phyloP scores from a whole-genome alignment of 2,888 invertebrate species.

The Antheraea assamensis region DNA sequence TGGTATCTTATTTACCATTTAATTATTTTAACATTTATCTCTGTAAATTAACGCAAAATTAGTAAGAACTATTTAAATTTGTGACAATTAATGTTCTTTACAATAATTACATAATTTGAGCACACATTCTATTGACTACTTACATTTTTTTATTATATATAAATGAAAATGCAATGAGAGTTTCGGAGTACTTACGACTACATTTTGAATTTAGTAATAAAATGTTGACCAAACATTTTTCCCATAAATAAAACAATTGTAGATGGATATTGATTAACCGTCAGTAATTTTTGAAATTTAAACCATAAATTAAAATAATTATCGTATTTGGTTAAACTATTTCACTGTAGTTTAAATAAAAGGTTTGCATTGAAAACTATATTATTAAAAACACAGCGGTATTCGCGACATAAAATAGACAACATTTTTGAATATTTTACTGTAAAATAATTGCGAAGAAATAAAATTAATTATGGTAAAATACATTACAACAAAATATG shows the following conservation, averaged over 20 bases:
- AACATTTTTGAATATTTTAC: background rate
- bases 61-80: slow-evolving; percentile 3
- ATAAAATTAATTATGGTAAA: background rate
- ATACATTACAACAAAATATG: background rate
- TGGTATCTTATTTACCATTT: slow-evolving; percentile 10
- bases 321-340: background rate
- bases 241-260: too few relatives aligned
- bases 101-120: slow-evolving; percentile 6
- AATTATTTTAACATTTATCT: background rate
- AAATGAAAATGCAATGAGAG: background rate
- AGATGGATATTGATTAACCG: too few relatives aligned
- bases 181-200: background rate
- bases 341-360: background rate
- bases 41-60: background rate
- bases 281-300: too few relatives aligned
- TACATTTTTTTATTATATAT: background rate
- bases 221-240: too few relatives aligned
- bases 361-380: background rate
- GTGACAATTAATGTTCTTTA: background rate
- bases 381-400: background rate
- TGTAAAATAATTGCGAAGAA: background rate
- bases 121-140: background rate
- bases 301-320: background rate
- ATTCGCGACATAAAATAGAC: background rate
- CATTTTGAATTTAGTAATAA: background rate